Percentiles rank a stretch among this genome's conserved stretches.
phyloP scores from a whole-genome alignment of 2,797 vertebrate genomes.

The Sebastes hubbsi region DNA sequence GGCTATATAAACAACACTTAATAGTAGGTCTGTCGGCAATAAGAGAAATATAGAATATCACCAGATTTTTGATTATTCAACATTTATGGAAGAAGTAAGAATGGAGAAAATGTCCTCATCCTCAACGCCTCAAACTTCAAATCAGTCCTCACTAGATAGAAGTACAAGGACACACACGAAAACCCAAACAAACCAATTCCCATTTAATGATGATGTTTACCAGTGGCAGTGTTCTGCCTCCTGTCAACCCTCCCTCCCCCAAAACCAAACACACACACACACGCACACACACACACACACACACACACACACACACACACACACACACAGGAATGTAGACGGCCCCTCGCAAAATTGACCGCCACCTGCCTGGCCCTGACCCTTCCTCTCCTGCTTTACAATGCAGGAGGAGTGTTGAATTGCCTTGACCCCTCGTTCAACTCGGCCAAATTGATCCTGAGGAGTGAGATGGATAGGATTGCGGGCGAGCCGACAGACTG shows the following conservation, averaged over 20 bases:
- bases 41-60: neutral
- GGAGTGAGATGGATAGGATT: conserved; percentile 62
- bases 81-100: neutral
- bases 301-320: neutral
- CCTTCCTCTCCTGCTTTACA: conserved; percentile 48
- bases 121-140: neutral
- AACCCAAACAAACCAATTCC: neutral
- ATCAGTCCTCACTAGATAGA: neutral
- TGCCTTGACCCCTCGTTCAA: conserved; percentile 78
- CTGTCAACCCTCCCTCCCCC: conserved; percentile 36
- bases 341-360: conserved; percentile 46
- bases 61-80: neutral
- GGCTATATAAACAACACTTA: neutral
- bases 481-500: conserved; percentile 25
- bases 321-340: conserved; percentile 41
- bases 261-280: neutral
- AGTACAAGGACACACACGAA: neutral
- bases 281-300: neutral
- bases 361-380: conserved; percentile 62
- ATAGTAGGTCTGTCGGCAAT: neutral
- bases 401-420: conserved; percentile 72
- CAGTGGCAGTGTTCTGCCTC: conserved; percentile 24
- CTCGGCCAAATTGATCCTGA: conserved; percentile 61
- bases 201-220: conserved; percentile 38
- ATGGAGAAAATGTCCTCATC: neutral